Percentiles rank a stretch among this genome's conserved stretches.
Conservation (phyloP, 2,113 vertebrate genomes). For the Mustelus asterias region DNA sequence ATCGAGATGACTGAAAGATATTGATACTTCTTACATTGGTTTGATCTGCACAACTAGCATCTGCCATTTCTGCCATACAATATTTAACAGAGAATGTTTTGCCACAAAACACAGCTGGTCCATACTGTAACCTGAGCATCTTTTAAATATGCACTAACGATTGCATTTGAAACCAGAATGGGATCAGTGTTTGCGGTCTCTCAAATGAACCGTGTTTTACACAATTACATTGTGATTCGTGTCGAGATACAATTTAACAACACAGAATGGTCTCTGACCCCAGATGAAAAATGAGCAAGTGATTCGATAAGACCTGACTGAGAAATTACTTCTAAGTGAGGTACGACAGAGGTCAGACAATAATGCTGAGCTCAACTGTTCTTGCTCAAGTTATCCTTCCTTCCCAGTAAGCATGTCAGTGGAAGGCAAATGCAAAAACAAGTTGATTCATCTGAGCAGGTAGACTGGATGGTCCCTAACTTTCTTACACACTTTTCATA, state of each 20-base stretch:
- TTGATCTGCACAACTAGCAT: constrained; percentile 10
- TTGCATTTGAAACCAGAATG: constrained; percentile 34
- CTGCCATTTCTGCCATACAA: constrained; percentile 14
- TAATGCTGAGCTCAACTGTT: background rate
- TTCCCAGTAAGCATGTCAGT: background rate
- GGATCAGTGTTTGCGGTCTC: background rate
- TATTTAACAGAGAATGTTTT: background rate
- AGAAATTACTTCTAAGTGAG: background rate
- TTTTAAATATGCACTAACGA: background rate
- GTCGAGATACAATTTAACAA: background rate
- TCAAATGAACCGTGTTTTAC: constrained; percentile 30
- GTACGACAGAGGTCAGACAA: background rate
- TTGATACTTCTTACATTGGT: background rate
- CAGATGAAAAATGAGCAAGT: background rate
- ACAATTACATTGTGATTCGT: constrained; percentile 14
- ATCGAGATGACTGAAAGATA: background rate
- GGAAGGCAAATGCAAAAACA: background rate
- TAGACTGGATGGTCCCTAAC: background rate
- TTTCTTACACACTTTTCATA: background rate
- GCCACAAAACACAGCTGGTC: constrained; percentile 9
- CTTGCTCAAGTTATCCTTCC: background rate
- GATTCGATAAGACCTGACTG: background rate
- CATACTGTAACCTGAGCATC: background rate
- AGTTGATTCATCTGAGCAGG: background rate
- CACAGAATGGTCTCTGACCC: background rate